Percentiles rank a stretch among this genome's conserved stretches.
Evolutionary conservation across 1,140 invertebrate genomes (phyloP).

Genomic region (Nasonia vitripennis): DNA sequence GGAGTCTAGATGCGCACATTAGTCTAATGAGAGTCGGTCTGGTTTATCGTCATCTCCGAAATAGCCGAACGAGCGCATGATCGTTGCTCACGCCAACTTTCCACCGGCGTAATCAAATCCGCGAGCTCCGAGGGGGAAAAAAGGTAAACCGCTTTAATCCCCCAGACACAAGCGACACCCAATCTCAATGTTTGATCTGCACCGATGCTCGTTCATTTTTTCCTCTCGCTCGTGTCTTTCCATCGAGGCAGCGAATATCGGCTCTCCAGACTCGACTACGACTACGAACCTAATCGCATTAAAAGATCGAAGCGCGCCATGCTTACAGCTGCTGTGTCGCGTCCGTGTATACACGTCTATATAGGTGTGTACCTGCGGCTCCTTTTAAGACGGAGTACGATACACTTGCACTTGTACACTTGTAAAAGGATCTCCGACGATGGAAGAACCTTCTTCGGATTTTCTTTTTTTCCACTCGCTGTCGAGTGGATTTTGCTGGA

Average conservation of each 20-base stretch:
- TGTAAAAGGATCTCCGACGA: too few species aligned
- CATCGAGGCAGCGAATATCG: not conserved
- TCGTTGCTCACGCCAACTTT: not conserved
- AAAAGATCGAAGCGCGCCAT: slow-evolving; percentile 54
- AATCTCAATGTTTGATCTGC: slow-evolving; percentile 2
- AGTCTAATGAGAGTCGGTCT: not conserved
- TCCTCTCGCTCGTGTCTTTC: not conserved
- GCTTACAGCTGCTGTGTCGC: not conserved
- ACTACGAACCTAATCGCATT: slow-evolving; percentile 55
- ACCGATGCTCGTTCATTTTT: not conserved
- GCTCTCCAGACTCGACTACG: not conserved
- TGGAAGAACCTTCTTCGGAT: not conserved
- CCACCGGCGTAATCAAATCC: not conserved
- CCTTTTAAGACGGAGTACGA: too few species aligned
- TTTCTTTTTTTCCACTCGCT: not conserved
- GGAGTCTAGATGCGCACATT: not conserved
- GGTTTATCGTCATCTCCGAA: not conserved
- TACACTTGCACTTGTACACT: not conserved
- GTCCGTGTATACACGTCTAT: not conserved
- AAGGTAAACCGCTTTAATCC: not conserved
- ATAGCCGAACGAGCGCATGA: not conserved
- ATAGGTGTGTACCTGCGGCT: too few species aligned
- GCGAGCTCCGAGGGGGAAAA: not conserved
- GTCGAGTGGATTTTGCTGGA: too few species aligned
- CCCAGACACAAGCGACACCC: not conserved